These are phyloP conservation scores for Sialia sialis DNA, from an alignment of 2,113 vertebrate genomes.

Conservation along the genomic window DNA sequence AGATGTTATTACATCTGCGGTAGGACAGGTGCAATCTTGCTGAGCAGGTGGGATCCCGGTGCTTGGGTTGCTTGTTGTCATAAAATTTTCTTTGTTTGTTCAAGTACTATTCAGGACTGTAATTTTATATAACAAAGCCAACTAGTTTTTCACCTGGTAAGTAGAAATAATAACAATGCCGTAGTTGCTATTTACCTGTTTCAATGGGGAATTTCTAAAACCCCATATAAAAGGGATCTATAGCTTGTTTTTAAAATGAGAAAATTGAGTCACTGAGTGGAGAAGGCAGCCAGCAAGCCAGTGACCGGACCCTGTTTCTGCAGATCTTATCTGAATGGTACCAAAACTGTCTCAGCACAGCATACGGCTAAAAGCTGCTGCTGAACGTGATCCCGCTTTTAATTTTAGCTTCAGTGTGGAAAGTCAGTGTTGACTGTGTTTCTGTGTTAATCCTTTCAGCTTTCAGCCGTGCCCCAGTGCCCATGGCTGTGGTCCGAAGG, in stretches of 20 bases:
- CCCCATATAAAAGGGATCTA: background rate
- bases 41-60: background rate
- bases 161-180: background rate
- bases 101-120: background rate
- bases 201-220: background rate
- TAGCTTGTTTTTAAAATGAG: background rate
- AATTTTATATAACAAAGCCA: background rate
- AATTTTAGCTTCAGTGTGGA: background rate
- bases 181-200: background rate
- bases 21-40: background rate
- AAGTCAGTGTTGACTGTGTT: background rate
- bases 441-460: conserved; percentile 70
- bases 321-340: background rate
- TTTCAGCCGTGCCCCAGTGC: conserved; percentile 94
- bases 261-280: background rate
- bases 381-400: background rate
- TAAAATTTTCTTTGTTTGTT: background rate
- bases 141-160: background rate
- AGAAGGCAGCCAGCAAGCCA: background rate
- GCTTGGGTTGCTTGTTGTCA: background rate
- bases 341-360: background rate
- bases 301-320: background rate
- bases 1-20: conserved; percentile 32
- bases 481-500: conserved; percentile 97
- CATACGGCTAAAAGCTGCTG: background rate